phyloP scores from a whole-genome alignment of 1,140 invertebrate genomes.

The Wasmannia auropunctata region DNA sequence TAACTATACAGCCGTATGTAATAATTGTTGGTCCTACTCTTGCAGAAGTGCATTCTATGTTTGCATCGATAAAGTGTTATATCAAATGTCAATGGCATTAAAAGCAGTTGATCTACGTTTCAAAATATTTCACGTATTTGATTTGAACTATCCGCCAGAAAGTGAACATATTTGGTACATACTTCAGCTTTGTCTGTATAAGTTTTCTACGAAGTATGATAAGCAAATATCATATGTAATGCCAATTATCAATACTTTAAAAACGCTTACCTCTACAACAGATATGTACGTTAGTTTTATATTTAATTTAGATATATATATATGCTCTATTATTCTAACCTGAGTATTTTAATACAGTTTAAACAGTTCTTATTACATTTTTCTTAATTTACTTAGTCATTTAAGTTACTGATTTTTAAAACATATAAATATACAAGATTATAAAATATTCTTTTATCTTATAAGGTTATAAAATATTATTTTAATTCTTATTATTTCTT shows the following conservation, averaged over 20 bases:
- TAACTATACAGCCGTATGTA: not conserved
- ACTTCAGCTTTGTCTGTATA: not conserved
- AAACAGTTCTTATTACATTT: too few species aligned
- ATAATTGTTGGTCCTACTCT: conserved; percentile 14
- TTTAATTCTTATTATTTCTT: too few species aligned
- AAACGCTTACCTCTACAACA: too few species aligned
- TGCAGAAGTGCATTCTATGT: not conserved
- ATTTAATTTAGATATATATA: too few species aligned
- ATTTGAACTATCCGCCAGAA: conserved; percentile 1
- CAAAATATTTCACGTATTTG: conserved; percentile 7
- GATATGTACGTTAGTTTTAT: too few species aligned
- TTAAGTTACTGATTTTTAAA: too few species aligned
- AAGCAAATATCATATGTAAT: conserved; percentile 19
- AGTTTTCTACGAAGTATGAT: conserved; percentile 2
- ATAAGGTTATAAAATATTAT: too few species aligned
- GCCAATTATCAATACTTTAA: not conserved
- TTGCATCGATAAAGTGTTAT: conserved; percentile 2
- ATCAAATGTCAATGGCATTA: not conserved
- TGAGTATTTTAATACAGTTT: too few species aligned
- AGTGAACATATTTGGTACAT: conserved; percentile 12
- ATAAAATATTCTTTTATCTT: too few species aligned
- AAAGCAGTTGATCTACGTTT: conserved; percentile 6
- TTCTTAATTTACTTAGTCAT: too few species aligned
- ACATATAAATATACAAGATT: too few species aligned
- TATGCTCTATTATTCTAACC: too few species aligned